Evolutionary conservation across 2,888 invertebrate genomes (phyloP).

Genomic region (Spisula subtruncata): DNA sequence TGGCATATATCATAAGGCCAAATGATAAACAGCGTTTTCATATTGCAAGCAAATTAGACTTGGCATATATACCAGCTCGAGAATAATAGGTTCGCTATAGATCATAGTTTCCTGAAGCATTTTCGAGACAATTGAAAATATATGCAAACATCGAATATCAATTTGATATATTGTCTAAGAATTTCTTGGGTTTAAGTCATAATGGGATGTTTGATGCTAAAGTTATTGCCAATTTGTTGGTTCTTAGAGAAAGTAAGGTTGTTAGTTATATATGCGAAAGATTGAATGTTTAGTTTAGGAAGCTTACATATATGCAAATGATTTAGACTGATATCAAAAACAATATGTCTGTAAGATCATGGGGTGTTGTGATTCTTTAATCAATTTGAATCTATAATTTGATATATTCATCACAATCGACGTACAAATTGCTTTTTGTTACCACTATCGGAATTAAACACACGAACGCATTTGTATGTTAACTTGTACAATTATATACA

Average conservation of each 20-base stretch:
- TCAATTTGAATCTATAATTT: too few species aligned
- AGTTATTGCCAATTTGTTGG: not conserved
- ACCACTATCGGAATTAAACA: too few species aligned
- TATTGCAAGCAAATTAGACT: not conserved
- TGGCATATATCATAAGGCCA: too few species aligned
- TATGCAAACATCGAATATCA: not conserved
- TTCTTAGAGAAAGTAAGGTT: not conserved
- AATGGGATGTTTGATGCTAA: not conserved
- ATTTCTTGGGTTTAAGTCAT: not conserved
- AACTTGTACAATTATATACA: too few species aligned
- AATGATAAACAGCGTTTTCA: slow-evolving; percentile 8
- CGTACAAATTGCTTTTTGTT: too few species aligned
- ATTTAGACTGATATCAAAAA: too few species aligned
- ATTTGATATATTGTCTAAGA: not conserved
- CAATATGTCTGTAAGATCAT: too few species aligned
- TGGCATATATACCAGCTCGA: not conserved
- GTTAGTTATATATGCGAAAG: not conserved
- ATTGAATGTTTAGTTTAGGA: too few species aligned
- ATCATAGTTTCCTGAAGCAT: not conserved
- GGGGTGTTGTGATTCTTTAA: too few species aligned
- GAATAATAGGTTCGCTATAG: not conserved
- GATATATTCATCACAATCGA: too few species aligned
- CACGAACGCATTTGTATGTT: too few species aligned
- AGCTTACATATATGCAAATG: too few species aligned
- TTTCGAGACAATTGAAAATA: not conserved